These are phyloP conservation scores for Rhinoderma darwinii DNA, from an alignment of 2,113 vertebrate genomes.

Conservation along the genomic window DNA sequence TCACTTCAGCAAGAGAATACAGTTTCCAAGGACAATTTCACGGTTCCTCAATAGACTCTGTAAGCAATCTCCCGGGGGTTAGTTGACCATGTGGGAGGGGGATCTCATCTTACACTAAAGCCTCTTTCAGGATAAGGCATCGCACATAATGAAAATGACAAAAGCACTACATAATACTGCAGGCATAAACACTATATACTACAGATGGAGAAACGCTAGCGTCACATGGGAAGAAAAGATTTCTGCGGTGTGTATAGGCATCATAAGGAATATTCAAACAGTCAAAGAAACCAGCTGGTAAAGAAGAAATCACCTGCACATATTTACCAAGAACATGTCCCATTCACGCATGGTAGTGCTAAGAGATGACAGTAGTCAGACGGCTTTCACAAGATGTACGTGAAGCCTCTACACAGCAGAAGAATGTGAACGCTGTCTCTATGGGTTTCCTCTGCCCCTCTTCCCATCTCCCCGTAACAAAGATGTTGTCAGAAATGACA, in stretches of 20 bases:
- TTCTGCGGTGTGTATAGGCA: neutral
- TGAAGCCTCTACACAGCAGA: conserved; percentile 59
- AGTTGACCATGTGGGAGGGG: conserved; percentile 59
- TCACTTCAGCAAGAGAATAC: conserved; percentile 59
- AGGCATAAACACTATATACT: neutral
- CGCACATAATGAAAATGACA: neutral
- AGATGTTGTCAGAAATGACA: conserved; percentile 85
- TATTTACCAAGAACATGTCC: neutral
- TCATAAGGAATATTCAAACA: neutral
- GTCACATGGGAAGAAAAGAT: neutral
- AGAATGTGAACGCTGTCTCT: conserved; percentile 66
- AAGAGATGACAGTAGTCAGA: conserved; percentile 43
- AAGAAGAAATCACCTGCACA: neutral
- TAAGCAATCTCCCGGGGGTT: conserved; percentile 62
- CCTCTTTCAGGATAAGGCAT: neutral
- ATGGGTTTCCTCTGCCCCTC: conserved; percentile 68
- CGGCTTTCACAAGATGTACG: conserved; percentile 31
- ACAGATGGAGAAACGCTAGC: neutral
- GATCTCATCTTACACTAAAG: conserved; percentile 12
- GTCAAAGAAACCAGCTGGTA: neutral
- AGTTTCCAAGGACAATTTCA: conserved; percentile 57
- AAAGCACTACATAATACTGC: neutral
- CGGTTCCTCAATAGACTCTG: conserved; percentile 62
- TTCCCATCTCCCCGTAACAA: conserved; percentile 76
- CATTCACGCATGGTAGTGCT: conserved; percentile 1